Percentiles rank a stretch among this genome's conserved stretches.
Evolutionary conservation across 2,888 invertebrate genomes (phyloP).

Genomic region (Thereva nobilitata): DNA sequence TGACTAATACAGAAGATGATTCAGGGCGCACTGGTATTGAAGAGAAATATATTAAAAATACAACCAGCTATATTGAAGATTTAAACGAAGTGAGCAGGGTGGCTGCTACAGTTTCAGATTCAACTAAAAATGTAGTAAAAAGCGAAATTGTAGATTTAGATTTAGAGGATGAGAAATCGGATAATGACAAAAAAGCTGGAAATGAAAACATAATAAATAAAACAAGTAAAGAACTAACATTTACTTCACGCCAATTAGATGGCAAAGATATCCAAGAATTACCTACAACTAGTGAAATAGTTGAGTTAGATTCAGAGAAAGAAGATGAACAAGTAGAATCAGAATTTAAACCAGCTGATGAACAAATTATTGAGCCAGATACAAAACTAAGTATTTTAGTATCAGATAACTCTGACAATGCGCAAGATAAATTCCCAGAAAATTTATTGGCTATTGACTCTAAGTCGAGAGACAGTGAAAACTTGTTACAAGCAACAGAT

Average conservation of each 20-base stretch:
- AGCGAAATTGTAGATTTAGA: background rate
- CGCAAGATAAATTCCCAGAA: constrained; percentile 51
- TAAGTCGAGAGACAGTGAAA: constrained; percentile 34
- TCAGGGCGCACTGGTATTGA: background rate
- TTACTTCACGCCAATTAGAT: too few relatives aligned
- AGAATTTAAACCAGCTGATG: constrained; percentile 1
- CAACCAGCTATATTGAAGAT: too few relatives aligned
- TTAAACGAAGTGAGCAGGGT: too few relatives aligned
- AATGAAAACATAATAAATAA: background rate
- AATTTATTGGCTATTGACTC: constrained; percentile 42
- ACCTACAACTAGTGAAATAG: background rate
- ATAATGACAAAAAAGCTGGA: background rate
- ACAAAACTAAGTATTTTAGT: constrained; percentile 36
- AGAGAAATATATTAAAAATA: background rate
- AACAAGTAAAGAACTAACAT: background rate
- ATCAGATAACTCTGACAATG: constrained; percentile 54
- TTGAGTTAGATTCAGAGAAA: background rate
- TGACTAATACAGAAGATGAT: constrained; percentile 17
- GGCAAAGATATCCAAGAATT: too few relatives aligned
- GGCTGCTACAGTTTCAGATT: background rate
- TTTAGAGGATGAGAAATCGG: constrained; percentile 11
- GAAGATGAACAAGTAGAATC: background rate
- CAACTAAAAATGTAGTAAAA: background rate
- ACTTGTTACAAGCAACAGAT: constrained; percentile 29
- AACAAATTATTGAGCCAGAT: constrained; percentile 16